These are phyloP conservation scores for Lineus longissimus DNA, from an alignment of 1,140 invertebrate genomes.

Conservation along the genomic window DNA sequence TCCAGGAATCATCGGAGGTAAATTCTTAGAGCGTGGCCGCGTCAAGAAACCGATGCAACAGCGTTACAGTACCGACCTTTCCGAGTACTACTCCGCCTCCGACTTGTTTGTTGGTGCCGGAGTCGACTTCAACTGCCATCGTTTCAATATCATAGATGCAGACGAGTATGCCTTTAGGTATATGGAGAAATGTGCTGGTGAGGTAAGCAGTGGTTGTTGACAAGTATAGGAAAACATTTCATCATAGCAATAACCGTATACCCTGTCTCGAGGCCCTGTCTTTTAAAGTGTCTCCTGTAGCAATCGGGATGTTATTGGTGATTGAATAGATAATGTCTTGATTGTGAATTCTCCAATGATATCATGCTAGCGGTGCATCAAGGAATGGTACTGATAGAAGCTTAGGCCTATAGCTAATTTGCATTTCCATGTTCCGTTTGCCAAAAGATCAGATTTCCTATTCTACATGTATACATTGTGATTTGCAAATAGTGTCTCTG, in stretches of 20 bases:
- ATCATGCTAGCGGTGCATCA: too few species aligned
- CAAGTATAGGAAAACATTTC: background rate
- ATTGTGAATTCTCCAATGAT: too few species aligned
- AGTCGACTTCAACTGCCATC: slow-evolving; percentile 70
- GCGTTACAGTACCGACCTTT: slow-evolving; percentile 58
- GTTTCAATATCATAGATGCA: slow-evolving; percentile 72
- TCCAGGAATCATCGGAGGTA: slow-evolving; percentile 62
- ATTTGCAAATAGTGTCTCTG: too few species aligned
- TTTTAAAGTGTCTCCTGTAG: background rate
- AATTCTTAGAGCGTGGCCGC: slow-evolving; percentile 65
- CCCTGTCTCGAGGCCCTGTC: background rate
- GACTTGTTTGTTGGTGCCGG: slow-evolving; percentile 79
- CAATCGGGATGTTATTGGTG: background rate
- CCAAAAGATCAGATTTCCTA: background rate
- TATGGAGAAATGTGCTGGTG: slow-evolving; percentile 74
- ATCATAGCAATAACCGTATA: background rate
- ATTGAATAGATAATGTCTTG: background rate
- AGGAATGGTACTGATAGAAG: too few species aligned
- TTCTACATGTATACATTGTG: too few species aligned
- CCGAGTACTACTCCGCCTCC: slow-evolving; percentile 67
- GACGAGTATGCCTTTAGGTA: slow-evolving; percentile 82
- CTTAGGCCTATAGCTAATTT: background rate
- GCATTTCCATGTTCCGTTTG: background rate
- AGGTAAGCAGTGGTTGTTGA: slow-evolving; percentile 57
- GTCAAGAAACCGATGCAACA: slow-evolving; percentile 70